Percentiles rank a stretch among this genome's conserved stretches.
These are phyloP conservation scores for Lytechinus variegatus DNA, from an alignment of 35 echinoderm and acorn worm genomes.

Conservation along the genomic window DNA sequence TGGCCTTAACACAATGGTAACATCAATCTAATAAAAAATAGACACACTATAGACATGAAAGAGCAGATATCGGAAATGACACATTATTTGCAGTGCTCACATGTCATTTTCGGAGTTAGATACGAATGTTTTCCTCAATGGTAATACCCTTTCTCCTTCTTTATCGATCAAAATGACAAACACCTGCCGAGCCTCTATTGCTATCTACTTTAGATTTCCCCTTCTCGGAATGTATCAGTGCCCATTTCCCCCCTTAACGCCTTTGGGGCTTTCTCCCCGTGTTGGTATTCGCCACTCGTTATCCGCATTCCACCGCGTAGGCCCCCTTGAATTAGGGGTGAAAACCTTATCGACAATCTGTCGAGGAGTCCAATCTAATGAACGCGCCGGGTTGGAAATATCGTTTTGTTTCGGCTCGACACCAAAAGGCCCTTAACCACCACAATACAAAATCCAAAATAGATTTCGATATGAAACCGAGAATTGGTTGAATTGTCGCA, in stretches of 20 bases:
- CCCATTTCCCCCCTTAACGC: slow-evolving; percentile 1
- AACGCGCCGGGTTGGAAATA: background rate
- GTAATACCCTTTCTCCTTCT: background rate
- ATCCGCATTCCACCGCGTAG: slow-evolving; percentile 24
- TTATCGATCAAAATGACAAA: background rate
- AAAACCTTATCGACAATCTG: background rate
- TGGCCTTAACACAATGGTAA: too few relatives aligned
- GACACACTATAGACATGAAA: background rate
- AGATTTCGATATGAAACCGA: background rate
- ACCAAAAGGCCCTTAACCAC: background rate
- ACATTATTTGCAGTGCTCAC: background rate
- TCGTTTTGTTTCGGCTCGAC: background rate
- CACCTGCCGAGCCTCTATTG: background rate
- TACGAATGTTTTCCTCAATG: background rate
- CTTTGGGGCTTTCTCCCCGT: background rate
- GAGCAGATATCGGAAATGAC: background rate
- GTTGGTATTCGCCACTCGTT: background rate
- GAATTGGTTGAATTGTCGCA: background rate
- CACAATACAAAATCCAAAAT: background rate
- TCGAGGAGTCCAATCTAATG: background rate
- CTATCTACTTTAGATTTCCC: slow-evolving; percentile 3
- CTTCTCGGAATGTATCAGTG: background rate
- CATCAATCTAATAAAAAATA: background rate
- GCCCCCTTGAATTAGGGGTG: background rate
- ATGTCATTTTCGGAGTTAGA: background rate